Evolutionary conservation across 2,888 invertebrate genomes (phyloP).

Genomic region (Parnassius orleans): DNA sequence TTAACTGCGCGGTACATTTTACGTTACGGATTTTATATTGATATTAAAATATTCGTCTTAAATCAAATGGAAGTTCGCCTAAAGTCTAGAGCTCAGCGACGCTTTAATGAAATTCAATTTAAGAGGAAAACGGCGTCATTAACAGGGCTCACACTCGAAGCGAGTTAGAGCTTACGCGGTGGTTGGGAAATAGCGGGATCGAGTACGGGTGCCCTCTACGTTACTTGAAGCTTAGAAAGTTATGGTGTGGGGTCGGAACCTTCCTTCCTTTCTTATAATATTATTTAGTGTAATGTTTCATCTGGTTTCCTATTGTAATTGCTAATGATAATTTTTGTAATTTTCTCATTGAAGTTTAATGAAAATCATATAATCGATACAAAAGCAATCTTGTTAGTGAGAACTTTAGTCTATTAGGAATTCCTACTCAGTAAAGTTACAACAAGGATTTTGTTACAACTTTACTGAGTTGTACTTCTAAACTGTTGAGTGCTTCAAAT

Average conservation of each 20-base stretch:
- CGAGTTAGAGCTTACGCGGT: slow-evolving; percentile 13
- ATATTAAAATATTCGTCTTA: slow-evolving; percentile 22
- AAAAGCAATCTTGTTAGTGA: too few relatives aligned
- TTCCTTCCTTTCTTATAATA: too few relatives aligned
- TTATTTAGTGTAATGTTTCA: too few relatives aligned
- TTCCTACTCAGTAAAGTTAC: too few relatives aligned
- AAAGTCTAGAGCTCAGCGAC: slow-evolving; percentile 14
- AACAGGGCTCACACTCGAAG: slow-evolving; percentile 18
- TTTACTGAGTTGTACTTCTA: too few relatives aligned
- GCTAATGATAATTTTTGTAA: too few relatives aligned
- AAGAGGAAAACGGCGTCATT: slow-evolving; percentile 25
- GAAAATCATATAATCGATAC: too few relatives aligned
- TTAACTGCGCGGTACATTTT: neutral
- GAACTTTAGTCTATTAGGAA: too few relatives aligned
- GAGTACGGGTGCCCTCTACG: neutral
- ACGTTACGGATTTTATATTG: slow-evolving; percentile 5
- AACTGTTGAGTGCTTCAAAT: neutral
- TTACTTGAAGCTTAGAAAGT: neutral
- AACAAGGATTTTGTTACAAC: too few relatives aligned
- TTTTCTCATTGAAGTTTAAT: too few relatives aligned
- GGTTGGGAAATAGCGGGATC: slow-evolving; percentile 11
- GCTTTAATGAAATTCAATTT: slow-evolving; percentile 27
- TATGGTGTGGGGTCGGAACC: neutral
- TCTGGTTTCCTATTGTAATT: too few relatives aligned
- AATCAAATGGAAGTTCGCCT: slow-evolving; percentile 20